Evolutionary conservation across 2,113 vertebrate genomes (phyloP).

Genomic region (Cyanocitta stelleri): DNA sequence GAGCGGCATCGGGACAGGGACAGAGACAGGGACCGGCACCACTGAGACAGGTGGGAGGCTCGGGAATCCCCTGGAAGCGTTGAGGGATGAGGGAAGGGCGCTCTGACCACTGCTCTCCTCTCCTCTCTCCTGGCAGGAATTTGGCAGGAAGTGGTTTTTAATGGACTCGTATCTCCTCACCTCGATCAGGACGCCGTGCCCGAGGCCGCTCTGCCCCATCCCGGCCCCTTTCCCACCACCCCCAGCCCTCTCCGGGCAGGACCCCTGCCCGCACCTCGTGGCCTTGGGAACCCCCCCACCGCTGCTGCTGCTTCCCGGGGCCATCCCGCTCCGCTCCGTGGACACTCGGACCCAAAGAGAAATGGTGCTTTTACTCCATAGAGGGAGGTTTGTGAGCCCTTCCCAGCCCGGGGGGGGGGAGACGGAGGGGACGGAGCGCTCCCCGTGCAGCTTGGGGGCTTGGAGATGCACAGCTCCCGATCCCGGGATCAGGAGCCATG

Average conservation of each 20-base stretch:
- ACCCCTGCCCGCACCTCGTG: constrained; percentile 44
- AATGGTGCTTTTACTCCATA: constrained; percentile 69
- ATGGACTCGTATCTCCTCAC: constrained; percentile 78
- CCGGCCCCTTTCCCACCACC: neutral
- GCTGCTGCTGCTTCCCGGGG: constrained; percentile 36
- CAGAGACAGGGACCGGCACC: constrained; percentile 80
- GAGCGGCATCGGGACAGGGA: constrained; percentile 76
- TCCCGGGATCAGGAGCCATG: neutral
- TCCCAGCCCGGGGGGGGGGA: neutral
- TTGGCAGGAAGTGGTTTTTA: constrained; percentile 71
- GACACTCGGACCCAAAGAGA: constrained; percentile 65
- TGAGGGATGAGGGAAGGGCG: neutral
- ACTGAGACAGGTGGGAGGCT: constrained; percentile 71
- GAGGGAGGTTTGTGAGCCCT: constrained; percentile 57
- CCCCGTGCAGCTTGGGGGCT: neutral
- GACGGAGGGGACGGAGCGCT: neutral
- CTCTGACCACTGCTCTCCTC: neutral
- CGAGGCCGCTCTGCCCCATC: constrained; percentile 59
- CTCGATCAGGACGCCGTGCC: constrained; percentile 70
- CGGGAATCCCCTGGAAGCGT: fast-evolving
- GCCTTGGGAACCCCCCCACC: constrained; percentile 26
- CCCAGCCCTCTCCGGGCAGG: constrained; percentile 35
- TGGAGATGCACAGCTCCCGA: neutral
- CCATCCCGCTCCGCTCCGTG: constrained; percentile 2
- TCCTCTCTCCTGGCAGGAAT: constrained; percentile 49